Evolutionary conservation across 1,140 invertebrate species (phyloP).

Genomic region (Pseudomyrmex gracilis): DNA sequence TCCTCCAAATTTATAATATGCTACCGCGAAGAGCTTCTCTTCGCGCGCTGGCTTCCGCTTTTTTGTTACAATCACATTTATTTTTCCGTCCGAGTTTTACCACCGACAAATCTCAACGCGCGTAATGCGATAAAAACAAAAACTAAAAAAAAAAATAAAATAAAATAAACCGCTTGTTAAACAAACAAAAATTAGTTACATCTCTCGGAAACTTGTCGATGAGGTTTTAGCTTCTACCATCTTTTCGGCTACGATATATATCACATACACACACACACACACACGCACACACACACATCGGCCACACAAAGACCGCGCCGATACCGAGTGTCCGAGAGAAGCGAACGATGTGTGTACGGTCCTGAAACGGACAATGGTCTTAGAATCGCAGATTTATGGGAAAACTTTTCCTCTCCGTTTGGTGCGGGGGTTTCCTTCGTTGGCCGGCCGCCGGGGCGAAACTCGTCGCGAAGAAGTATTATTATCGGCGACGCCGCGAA

Average conservation of each 20-base stretch:
- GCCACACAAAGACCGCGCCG: conserved; percentile 52
- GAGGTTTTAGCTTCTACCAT: too few species aligned
- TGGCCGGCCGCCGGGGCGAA: background rate
- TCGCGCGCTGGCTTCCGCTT: too few species aligned
- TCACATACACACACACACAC: conserved; percentile 50
- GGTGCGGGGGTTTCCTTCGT: conserved; percentile 19
- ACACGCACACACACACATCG: conserved; percentile 55
- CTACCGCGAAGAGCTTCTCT: background rate
- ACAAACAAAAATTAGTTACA: background rate
- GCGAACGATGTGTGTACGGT: conserved; percentile 25
- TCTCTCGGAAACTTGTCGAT: conserved; percentile 22
- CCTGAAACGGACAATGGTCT: conserved; percentile 71
- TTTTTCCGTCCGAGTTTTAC: background rate
- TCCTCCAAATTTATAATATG: conserved; percentile 10
- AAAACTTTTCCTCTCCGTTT: conserved; percentile 74
- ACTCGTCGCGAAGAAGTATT: conserved; percentile 61
- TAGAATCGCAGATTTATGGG: conserved; percentile 76
- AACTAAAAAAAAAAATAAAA: too few species aligned
- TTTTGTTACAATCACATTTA: background rate
- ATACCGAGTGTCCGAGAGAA: conserved; percentile 45
- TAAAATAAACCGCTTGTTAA: background rate
- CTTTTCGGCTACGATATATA: background rate
- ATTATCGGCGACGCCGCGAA: conserved; percentile 62
- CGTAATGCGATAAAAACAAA: too few species aligned
- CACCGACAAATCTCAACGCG: background rate